phyloP scores from a whole-genome alignment of 2,113 vertebrate genomes.

The Motacilla tschutschensis region DNA sequence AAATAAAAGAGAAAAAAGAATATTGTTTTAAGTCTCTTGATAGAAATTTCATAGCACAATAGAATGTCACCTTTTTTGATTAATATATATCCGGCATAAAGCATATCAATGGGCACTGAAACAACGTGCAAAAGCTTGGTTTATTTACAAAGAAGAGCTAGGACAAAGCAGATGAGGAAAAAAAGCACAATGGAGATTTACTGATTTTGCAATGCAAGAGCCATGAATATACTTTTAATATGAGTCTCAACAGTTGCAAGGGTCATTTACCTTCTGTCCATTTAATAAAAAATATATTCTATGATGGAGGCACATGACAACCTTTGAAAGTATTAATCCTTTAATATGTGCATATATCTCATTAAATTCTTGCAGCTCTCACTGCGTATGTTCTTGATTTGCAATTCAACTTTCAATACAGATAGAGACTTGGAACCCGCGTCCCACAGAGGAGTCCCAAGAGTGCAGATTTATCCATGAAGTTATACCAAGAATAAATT shows the following conservation, averaged over 20 bases:
- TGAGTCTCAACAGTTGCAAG: neutral
- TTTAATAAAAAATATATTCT: neutral
- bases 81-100: neutral
- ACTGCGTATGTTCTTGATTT: neutral
- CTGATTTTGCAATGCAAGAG: neutral
- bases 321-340: neutral
- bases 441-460: neutral
- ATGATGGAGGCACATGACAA: neutral
- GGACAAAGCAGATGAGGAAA: neutral
- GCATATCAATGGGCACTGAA: neutral
- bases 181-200: neutral
- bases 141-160: neutral
- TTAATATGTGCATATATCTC: neutral
- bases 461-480: neutral
- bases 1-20: neutral
- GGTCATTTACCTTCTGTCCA: neutral
- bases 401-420: neutral
- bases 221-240: neutral
- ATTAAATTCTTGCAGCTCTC: neutral
- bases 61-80: neutral
- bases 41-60: neutral
- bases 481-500: slow-evolving; percentile 22
- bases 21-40: neutral
- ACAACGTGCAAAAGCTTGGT: neutral
- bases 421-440: neutral